Evolutionary conservation across 2,888 invertebrate genomes (phyloP).

Genomic region (Harpalus rufipes): DNA sequence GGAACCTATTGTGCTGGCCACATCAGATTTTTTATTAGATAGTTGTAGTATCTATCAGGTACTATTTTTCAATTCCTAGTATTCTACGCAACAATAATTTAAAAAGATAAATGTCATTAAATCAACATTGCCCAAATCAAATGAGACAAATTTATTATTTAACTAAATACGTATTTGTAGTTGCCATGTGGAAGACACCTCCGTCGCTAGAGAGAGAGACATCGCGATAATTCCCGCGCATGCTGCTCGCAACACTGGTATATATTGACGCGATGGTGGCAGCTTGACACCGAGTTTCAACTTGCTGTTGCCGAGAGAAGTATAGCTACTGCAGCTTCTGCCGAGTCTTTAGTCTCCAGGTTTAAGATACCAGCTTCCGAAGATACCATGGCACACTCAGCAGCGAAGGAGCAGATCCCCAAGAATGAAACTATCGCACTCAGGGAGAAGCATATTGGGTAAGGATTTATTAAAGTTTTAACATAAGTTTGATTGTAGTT

Average conservation of each 20-base stretch:
- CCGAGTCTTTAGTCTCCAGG: background rate
- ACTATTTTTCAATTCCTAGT: background rate
- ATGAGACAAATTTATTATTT: background rate
- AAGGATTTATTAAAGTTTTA: slow-evolving; percentile 68
- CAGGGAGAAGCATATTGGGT: slow-evolving; percentile 91
- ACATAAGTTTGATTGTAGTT: background rate
- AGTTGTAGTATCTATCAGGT: no score
- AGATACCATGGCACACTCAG: background rate
- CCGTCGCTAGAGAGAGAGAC: background rate
- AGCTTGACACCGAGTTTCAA: background rate
- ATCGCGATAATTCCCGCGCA: background rate
- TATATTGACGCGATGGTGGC: slow-evolving; percentile 12
- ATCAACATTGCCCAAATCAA: background rate
- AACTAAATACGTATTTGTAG: background rate
- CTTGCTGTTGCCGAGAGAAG: background rate
- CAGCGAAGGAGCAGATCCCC: slow-evolving; percentile 82
- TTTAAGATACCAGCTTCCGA: background rate
- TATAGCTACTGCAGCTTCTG: background rate
- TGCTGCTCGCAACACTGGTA: background rate
- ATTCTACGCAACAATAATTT: background rate
- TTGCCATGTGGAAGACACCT: background rate
- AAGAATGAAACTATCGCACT: slow-evolving; percentile 90
- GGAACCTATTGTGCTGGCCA: no score
- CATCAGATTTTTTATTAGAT: no score
- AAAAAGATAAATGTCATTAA: background rate